These are phyloP conservation scores for Vicugna pacos DNA, from an alignment of 2,113 vertebrate species.

Conservation along the genomic window DNA sequence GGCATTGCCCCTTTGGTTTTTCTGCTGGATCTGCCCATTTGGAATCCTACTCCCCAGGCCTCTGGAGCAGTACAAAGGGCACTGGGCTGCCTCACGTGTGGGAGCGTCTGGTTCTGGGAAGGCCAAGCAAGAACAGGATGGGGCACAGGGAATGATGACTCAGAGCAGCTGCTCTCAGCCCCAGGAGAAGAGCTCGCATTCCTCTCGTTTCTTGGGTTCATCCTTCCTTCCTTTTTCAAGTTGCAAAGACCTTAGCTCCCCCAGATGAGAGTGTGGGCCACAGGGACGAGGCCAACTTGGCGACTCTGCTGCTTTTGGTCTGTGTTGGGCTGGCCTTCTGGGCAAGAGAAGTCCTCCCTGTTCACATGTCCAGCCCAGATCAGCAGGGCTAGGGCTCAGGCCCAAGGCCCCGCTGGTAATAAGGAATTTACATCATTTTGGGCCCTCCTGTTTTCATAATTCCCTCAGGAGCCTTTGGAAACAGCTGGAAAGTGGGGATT, in stretches of 20 bases:
- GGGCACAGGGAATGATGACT: neutral
- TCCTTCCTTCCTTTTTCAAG: neutral
- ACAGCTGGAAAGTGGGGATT: neutral
- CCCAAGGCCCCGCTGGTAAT: neutral
- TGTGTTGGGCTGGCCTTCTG: neutral
- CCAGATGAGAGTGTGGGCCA: neutral
- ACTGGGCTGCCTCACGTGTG: neutral
- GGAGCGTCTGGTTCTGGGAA: neutral
- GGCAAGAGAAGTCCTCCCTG: neutral
- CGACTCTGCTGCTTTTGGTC: neutral
- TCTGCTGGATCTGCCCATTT: neutral
- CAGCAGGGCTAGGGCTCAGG: neutral
- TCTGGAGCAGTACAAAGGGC: neutral
- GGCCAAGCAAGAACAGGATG: neutral
- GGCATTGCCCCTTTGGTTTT: neutral
- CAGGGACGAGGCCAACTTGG: neutral
- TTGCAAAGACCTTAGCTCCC: neutral
- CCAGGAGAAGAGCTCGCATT: neutral
- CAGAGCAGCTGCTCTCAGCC: neutral
- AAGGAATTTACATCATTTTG: neutral
- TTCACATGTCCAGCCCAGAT: neutral
- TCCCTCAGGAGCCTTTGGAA: neutral
- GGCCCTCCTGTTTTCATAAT: neutral
- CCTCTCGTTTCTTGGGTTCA: neutral
- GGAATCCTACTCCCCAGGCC: neutral